A percentile compares a stretch with the other conserved stretches of the same genome.
These are phyloP conservation scores for Ophraella communa DNA, from an alignment of 2,888 invertebrate genomes.

Conservation along the genomic window DNA sequence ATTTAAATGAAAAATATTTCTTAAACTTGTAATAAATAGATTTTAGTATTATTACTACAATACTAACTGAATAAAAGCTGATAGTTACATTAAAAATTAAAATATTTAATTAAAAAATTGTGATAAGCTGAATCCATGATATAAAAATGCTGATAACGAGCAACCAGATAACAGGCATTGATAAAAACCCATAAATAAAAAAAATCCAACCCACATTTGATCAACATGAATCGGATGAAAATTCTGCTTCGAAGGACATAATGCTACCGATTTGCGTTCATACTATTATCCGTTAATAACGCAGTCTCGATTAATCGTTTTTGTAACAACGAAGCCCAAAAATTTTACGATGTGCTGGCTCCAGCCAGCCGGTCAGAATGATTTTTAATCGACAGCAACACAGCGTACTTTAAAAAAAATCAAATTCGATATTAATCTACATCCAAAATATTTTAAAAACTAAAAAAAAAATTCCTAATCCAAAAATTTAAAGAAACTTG, in stretches of 20 bases:
- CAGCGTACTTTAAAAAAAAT: background rate
- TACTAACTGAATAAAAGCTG: too few relatives aligned
- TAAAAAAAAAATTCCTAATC: too few relatives aligned
- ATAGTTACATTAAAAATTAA: background rate
- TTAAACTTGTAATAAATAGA: too few relatives aligned
- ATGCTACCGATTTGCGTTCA: slow-evolving; percentile 23
- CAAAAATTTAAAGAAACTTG: too few relatives aligned
- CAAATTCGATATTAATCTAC: too few relatives aligned
- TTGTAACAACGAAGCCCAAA: slow-evolving; percentile 17
- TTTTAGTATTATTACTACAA: too few relatives aligned
- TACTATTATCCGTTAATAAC: slow-evolving; percentile 29
- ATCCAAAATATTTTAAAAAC: too few relatives aligned
- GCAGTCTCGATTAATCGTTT: slow-evolving; percentile 29
- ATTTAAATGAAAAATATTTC: too few relatives aligned
- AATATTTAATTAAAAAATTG: background rate
- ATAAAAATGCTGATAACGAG: background rate
- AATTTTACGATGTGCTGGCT: slow-evolving; percentile 5
- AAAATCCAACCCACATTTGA: slow-evolving; percentile 27
- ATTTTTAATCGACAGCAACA: background rate
- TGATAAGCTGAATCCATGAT: background rate
- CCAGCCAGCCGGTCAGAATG: slow-evolving; percentile 2
- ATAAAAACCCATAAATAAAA: slow-evolving; percentile 27
- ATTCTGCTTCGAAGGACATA: slow-evolving; percentile 27
- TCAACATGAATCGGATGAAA: slow-evolving; percentile 27
- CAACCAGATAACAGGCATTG: slow-evolving; percentile 18